Evolutionary conservation across 2,113 vertebrate species (phyloP), one percentile per base, ranked within the genome.

Genomic region (Catharus fuscescens): DNA sequence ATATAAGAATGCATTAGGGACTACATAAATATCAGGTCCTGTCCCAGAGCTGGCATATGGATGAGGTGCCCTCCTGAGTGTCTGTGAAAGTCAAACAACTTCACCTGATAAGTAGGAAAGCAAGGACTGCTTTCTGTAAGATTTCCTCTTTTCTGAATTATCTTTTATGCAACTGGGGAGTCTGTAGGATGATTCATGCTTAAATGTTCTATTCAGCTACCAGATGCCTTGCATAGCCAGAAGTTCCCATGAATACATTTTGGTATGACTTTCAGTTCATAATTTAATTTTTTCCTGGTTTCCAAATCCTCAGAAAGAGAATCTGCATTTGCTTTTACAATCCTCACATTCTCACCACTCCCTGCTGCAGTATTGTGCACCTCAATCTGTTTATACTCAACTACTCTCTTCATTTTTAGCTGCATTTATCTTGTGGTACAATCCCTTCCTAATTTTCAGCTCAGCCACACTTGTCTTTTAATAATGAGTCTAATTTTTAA

Each of bases 401-500:
- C 52, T 40, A 72, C 77, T 78, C 59, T 66, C 72, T 83, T 86
- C 32, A 36, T 73, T 90, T 92, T 78, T 70, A 73, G 34, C 64
- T 86, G 67, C 52, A 54, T 83, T 88, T 70, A 66, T 83, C 79
- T 86, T 12, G 14, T 80, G 52, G 31, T 66, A 92, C 32, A 91
- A 93, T 64, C 25, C 56, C 52, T 78, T 93, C 67, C 40, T 78
- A 64, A 83, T 88, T 92, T 95, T 71, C 80, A 96, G 70, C 54
- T 90, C 88, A 80, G 67, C 9, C 76, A 78, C 52, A 52, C 26
- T 60, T 18, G 5, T 80, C 34, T 94, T 67, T 78, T 47, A 77
- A 67, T 86, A 86, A 70, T 28, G n/a, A 88, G 23, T 50, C 59
- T 80, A 67, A 60, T 71, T 93, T 66, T 91, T 40, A 86, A 91